Evolutionary conservation across 1,140 invertebrate genomes (phyloP), one percentile per base, ranked within the genome.

Genomic region (Eriosoma lanigerum): DNA sequence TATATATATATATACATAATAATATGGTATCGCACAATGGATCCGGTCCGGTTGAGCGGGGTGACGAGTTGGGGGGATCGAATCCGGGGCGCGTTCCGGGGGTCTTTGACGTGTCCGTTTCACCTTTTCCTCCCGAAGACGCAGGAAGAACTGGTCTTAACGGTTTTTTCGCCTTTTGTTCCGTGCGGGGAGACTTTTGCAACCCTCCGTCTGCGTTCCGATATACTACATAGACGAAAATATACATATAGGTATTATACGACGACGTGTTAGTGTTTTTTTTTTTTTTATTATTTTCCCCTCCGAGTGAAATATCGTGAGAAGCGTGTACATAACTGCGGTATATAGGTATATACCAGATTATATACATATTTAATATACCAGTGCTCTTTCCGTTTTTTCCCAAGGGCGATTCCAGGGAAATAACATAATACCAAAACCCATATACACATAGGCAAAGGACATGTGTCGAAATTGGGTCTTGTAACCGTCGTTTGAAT

Each of bases 81-180:
- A 48, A 48, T 68, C 38, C 68, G 48, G 52, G 24, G 72, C 72
- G 29, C 48, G 52, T 75, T 44, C 72, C 48, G 17, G 72, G 72
- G 50, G 72, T 56, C 50, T 75, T 68, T 75, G 19, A 38, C 52
- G 72, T n/a, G 72, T 54, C 48, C 72, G 48, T 52, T 75, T 75
- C 50, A 29, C 70, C 70, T 75, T 52, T 75, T 75, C 72, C 72
- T 75, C 58, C 72, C 72, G 72, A 75, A 75, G 72, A 56, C 72
- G 72, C 70, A 56, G 52, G 52, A 75, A 75, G 72, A 75, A 75
- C 72, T 54, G 72, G 72, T 75, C 72, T 75, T 75, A 75, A 75
- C 72, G 72, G 72, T 75, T 75, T 75, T 75, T 75, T 75, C 72
- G 72, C 52, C 72, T 56, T 75, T 75, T 75, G 68, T 75, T 75